Evolutionary conservation across 2,888 invertebrate genomes (phyloP).

Genomic region (Aphodius sticticus): DNA sequence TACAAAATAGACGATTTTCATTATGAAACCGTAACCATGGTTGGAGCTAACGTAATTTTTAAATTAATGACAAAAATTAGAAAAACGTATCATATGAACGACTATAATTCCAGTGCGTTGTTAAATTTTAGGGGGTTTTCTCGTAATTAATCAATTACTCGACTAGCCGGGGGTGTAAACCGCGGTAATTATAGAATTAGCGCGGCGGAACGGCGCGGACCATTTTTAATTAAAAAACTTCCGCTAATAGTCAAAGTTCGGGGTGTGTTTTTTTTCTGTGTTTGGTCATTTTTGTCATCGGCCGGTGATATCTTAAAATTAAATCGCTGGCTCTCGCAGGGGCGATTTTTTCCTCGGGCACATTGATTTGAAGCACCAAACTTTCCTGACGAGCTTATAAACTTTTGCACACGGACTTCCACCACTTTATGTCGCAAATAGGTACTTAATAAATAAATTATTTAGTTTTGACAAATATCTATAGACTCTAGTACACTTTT

Average conservation of each 20-base stretch:
- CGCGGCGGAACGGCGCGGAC: not conserved
- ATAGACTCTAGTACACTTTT: too few relatives aligned
- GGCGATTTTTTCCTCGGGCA: not conserved
- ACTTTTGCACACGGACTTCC: too few relatives aligned
- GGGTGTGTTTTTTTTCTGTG: not conserved
- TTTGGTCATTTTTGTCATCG: not conserved
- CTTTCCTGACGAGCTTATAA: too few relatives aligned
- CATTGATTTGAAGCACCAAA: too few relatives aligned
- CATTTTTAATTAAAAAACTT: not conserved
- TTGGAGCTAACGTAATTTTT: not conserved
- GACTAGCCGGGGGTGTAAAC: not conserved
- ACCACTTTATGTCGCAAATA: too few relatives aligned
- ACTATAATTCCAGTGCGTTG: not conserved
- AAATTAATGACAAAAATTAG: not conserved
- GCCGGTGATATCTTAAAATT: not conserved
- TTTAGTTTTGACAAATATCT: too few relatives aligned
- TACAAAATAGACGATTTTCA: too few relatives aligned
- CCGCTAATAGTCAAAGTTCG: slow-evolving; percentile 4
- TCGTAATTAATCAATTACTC: not conserved
- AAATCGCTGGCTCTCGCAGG: not conserved
- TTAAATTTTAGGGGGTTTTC: not conserved
- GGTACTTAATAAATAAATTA: too few relatives aligned
- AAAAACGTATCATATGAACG: not conserved
- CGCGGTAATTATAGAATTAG: not conserved
- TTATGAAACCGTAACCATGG: not conserved